Conservation (phyloP, 2,113 vertebrate genomes). For the Desmodus rotundus region DNA sequence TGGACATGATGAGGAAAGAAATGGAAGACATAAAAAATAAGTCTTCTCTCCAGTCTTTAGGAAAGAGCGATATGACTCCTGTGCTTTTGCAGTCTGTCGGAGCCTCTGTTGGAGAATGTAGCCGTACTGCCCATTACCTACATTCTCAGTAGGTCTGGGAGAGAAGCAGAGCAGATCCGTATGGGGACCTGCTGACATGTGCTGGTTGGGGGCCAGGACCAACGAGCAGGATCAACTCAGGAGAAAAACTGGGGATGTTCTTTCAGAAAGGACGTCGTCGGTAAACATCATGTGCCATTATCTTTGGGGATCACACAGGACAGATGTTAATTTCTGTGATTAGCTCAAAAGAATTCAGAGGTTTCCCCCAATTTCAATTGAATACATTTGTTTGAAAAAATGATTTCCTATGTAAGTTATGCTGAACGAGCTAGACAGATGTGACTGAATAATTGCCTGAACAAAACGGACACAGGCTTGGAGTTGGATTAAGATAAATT, state of each 20-base stretch:
- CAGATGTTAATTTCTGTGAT: background rate
- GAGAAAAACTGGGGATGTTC: background rate
- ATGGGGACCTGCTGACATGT: background rate
- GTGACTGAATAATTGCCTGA: background rate
- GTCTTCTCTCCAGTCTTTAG: background rate
- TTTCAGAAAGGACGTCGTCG: background rate
- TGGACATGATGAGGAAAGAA: background rate
- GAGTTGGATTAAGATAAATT: constrained; percentile 39
- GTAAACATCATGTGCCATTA: background rate
- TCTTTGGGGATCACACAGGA: background rate
- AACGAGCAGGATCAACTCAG: background rate
- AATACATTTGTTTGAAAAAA: background rate
- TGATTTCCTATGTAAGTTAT: constrained; percentile 52
- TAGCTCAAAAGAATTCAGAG: constrained; percentile 37
- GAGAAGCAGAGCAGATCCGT: background rate
- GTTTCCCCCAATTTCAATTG: constrained; percentile 18
- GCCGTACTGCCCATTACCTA: background rate
- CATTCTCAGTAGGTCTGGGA: background rate
- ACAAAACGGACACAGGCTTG: background rate
- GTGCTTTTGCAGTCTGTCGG: background rate
- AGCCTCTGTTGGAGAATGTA: background rate
- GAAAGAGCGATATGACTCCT: background rate
- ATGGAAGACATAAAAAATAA: background rate
- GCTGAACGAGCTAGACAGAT: background rate
- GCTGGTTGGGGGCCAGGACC: background rate